These are phyloP conservation scores for Drosophila melanosoma DNA, from an alignment of 2,888 invertebrate genomes.

Conservation along the genomic window DNA sequence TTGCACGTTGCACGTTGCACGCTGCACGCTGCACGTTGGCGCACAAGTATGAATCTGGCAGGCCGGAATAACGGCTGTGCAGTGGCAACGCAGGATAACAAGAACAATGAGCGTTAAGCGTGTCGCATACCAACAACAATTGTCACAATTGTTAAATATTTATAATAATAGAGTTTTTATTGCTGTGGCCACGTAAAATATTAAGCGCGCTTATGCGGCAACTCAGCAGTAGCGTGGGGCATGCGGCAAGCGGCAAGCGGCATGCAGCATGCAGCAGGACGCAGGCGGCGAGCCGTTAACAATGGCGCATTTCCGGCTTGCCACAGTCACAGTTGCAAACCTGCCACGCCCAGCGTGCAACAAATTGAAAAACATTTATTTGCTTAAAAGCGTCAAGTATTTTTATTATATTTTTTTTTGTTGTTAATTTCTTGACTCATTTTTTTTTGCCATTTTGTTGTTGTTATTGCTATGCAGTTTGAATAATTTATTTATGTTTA, in stretches of 20 bases:
- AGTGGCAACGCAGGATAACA: constrained; percentile 33
- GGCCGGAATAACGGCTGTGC: constrained; percentile 35
- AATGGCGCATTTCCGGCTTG: constrained; percentile 62
- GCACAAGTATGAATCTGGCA: constrained; percentile 12
- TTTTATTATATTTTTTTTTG: constrained; percentile 4
- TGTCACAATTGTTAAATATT: constrained; percentile 81
- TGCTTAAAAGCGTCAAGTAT: constrained; percentile 53
- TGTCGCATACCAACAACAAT: constrained; percentile 70
- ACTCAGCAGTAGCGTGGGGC: constrained; percentile 6
- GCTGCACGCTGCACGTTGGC: constrained; percentile 2
- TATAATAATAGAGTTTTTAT: constrained; percentile 78
- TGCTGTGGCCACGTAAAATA: constrained; percentile 71
- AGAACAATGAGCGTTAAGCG: constrained; percentile 68
- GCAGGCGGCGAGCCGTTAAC: constrained; percentile 53
- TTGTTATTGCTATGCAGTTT: background rate
- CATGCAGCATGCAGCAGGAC: constrained; percentile 28
- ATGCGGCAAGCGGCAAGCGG: background rate
- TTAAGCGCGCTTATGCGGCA: constrained; percentile 70
- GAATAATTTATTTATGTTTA: constrained; percentile 9
- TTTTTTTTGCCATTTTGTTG: constrained; percentile 3
- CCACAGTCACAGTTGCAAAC: constrained; percentile 15
- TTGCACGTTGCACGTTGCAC: constrained; percentile 22
- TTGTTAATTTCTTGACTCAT: constrained; percentile 12
- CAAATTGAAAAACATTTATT: constrained; percentile 74
- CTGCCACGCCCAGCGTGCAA: constrained; percentile 39